Base-by-base conservation (phyloP, 2,888 invertebrate species). In the Drosophila paramelanica region DNA sequence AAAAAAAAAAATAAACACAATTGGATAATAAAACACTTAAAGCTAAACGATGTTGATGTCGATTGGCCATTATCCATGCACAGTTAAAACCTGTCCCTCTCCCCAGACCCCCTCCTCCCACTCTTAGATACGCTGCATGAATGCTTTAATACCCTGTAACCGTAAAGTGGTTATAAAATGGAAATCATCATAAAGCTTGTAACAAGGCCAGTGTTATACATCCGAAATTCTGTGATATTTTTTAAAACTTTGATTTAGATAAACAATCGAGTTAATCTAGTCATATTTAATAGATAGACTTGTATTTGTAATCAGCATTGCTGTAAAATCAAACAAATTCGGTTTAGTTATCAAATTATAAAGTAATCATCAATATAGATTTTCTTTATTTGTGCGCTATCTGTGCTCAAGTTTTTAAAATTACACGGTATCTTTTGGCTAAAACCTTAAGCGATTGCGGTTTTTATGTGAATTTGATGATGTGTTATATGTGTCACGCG, bases 401-500 rank as follows among this genome's bases (percentile, higher is more conserved):
- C 20, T 20, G 20, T 20, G 2, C 20, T 20, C 2, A 20, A 20
- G 20, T 20, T 20, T 20, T 20, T 20, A 1, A 20, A 1, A 20
- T 23, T 23, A 41, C 41, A 57, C 27, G 41, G 50, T 58, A 49
- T 14, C 14, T 42, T 3, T 1, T 1, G 4, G 53, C 0, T 13
- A 5, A 45, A 8, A 36, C 36, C 5, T 0, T 5, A 3, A 3
- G 8, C 20, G 20, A 46, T 52, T 39, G 55, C 39, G 20, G 23
- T 52, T 77, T 80, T 74, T 74, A 86, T 74, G 81, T 59, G 55
- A 27, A 70, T 74, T 86, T 86, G 74, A 86, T 86, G 84, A 83
- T 81, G 82, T 86, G 81, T 79, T 79, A 83, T 77, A 83, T 83
- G 79, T 86, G 81, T 81, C 73, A 83, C 77, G 81, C 86, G 79